Conservation (phyloP, 2,888 invertebrate species). For the Uropetala carovei region DNA sequence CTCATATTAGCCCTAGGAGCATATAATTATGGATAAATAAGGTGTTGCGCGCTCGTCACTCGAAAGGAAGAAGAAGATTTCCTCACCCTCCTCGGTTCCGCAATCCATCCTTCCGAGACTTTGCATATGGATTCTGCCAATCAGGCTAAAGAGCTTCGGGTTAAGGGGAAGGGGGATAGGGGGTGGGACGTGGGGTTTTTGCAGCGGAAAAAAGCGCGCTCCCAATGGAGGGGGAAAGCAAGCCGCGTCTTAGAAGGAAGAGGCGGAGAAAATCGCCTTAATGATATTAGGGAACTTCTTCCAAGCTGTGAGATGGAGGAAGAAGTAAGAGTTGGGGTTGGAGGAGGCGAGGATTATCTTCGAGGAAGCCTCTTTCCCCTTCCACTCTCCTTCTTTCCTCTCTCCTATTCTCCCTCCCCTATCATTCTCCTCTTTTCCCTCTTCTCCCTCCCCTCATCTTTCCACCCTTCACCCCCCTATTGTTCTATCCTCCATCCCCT, state of each 20-base stretch:
- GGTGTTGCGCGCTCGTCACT: neutral
- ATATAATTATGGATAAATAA: constrained; percentile 1
- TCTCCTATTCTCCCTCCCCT: neutral
- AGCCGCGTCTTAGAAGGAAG: constrained; percentile 18
- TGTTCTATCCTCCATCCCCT: neutral
- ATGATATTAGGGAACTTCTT: constrained; percentile 55
- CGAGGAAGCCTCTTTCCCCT: neutral
- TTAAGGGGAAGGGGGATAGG: neutral
- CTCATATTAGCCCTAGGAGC: neutral
- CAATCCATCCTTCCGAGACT: neutral
- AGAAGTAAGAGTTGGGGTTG: neutral
- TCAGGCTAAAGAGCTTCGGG: constrained; percentile 36
- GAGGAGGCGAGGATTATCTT: neutral
- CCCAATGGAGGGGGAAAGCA: neutral
- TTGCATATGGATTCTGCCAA: constrained; percentile 40
- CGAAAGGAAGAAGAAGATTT: neutral
- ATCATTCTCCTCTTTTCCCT: no score
- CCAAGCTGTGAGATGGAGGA: constrained; percentile 11
- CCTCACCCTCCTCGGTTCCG: neutral
- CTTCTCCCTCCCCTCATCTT: no score
- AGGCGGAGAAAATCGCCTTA: constrained; percentile 57
- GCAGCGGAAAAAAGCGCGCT: neutral
- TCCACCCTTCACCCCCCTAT: no score
- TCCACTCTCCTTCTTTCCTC: neutral
- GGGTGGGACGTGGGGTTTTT: neutral